A percentile compares a stretch with the other conserved stretches of the same genome.
Evolutionary conservation across 2,888 invertebrate species (phyloP).

Genomic region (Shargacucullia verbasci): DNA sequence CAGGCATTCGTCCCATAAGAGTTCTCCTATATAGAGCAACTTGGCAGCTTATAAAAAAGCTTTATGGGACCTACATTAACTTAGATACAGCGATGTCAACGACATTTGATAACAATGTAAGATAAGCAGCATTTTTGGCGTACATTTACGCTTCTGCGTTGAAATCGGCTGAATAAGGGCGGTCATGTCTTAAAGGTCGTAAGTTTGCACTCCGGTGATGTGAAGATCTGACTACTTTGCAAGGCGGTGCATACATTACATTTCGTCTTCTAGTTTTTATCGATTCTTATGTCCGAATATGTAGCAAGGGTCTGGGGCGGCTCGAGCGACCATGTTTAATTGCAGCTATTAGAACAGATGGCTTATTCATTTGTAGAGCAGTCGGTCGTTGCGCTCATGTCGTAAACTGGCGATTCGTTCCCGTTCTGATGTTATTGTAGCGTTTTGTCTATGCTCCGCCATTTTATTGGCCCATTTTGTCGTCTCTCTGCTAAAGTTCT

Average conservation of each 20-base stretch:
- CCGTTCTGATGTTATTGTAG: constrained; percentile 89
- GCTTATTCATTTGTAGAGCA: constrained; percentile 89
- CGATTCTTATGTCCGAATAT: constrained; percentile 77
- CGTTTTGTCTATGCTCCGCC: constrained; percentile 88
- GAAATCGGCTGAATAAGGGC: constrained; percentile 32
- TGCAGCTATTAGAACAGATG: constrained; percentile 88
- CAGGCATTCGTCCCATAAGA: constrained; percentile 71
- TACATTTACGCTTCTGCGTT: constrained; percentile 25
- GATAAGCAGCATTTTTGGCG: constrained; percentile 54
- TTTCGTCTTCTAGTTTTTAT: constrained; percentile 62
- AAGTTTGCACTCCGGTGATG: constrained; percentile 18
- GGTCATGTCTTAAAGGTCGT: constrained; percentile 23
- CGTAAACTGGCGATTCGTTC: constrained; percentile 89
- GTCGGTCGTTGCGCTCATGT: constrained; percentile 86
- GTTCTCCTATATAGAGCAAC: constrained; percentile 76
- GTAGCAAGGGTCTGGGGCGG: constrained; percentile 69
- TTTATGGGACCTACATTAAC: constrained; percentile 68
- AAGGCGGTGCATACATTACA: constrained; percentile 28
- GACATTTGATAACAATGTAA: constrained; percentile 64
- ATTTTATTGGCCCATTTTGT: constrained; percentile 87
- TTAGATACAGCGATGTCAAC: constrained; percentile 64
- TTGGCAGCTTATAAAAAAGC: constrained; percentile 74
- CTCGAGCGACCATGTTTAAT: constrained; percentile 86
- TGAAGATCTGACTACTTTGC: constrained; percentile 29
- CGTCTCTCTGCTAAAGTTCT: constrained; percentile 78